Base-by-base conservation (phyloP, 2,888 invertebrate genomes). In the Campoplex capitator region DNA sequence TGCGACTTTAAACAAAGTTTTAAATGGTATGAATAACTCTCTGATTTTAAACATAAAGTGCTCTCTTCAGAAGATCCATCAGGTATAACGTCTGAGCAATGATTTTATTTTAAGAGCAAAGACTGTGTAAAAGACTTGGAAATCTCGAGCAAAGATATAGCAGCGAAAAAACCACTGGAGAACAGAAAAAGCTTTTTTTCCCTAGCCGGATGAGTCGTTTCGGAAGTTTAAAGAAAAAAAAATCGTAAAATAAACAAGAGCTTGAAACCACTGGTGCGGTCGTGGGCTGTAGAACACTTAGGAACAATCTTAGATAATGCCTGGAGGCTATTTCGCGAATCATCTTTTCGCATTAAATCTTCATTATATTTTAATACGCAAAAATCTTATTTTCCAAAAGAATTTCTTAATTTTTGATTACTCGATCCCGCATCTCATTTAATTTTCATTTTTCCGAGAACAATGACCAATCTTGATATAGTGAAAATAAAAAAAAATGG, bases 201-300 rank as follows among this genome's bases (percentile, higher is more conserved):
- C 8, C 28, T 16, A 67, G 48, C 51, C 28, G 18, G 62, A 62
- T 68, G 75, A 62, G 68, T 79, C 79, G 75, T 84, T 83, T 23
- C 70, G 54, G 56, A 84, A 84, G 84, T 84, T 76, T 84, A 54
- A 70, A 70, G 71, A 54, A 74, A 75, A 48, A 80, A 80, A 80
- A 76, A 70, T 56, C 54, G 80, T 76, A 76, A 76, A 84, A 76
- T n/a, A 71, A 48, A 16, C 16, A 48, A 48, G 45, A n/a, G 35
- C 16, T 32, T 48, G 23, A 18, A 56, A 70, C 38, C 56, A 78
- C 38, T 56, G 67, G 42, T 42, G 42, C 0, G 28, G 38, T 58
- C 56, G 71, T 28, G 28, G 32, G 16, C 8, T 73, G 48, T 73
- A 54, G 23, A 35, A 32, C 62, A 71, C 18, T 38, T 42, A 62